Percentiles rank a stretch among this genome's conserved stretches.
These are phyloP conservation scores for Gorsachius goisagi DNA, from an alignment of 2,113 vertebrate genomes.

Conservation along the genomic window DNA sequence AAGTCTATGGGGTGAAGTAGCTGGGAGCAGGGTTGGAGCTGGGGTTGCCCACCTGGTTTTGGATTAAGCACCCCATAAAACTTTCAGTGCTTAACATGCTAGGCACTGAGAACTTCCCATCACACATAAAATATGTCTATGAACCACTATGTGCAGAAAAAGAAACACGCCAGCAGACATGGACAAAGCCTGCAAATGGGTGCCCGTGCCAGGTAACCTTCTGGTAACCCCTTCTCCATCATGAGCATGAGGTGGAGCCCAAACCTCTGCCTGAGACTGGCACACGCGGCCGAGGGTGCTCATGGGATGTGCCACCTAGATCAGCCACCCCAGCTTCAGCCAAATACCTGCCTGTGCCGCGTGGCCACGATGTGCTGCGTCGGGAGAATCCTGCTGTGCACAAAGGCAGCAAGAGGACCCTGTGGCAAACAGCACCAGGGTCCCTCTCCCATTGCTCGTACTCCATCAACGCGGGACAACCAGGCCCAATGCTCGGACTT, in stretches of 20 bases:
- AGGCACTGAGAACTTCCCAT: neutral
- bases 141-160: neutral
- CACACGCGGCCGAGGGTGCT: neutral
- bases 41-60: neutral
- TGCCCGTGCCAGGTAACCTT: too few relatives aligned
- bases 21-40: neutral
- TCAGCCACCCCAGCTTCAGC: neutral
- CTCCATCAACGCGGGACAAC: neutral
- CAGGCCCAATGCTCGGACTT: neutral
- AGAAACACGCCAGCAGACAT: neutral
- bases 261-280: neutral
- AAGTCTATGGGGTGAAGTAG: neutral
- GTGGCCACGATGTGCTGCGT: accelerated
- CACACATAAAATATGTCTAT: accelerated
- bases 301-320: accelerated
- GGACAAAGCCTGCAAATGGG: neutral
- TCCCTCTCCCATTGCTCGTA: neutral
- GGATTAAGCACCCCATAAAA: neutral
- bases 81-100: neutral
- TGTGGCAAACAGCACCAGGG: neutral
- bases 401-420: neutral
- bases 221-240: neutral
- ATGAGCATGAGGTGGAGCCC: neutral
- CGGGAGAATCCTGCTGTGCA: neutral
- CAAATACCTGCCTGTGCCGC: neutral